Conservation (phyloP, 2,888 invertebrate genomes). For the Phyto melanocephala region DNA sequence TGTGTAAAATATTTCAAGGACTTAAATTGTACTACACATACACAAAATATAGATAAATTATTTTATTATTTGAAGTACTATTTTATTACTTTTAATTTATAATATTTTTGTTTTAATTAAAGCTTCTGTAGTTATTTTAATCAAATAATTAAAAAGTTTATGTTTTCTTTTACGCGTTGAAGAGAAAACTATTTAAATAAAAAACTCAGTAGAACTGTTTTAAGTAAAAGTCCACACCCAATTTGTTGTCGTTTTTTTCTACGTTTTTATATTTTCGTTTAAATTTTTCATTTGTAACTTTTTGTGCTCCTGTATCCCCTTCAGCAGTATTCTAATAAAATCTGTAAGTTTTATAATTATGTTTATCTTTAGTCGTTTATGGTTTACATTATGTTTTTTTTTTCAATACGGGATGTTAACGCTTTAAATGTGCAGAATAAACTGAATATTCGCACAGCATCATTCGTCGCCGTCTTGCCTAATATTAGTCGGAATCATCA, state of each 20-base stretch:
- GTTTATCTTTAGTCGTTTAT: background rate
- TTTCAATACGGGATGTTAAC: constrained; percentile 47
- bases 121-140: background rate
- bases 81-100: background rate
- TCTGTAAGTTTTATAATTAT: constrained; percentile 27
- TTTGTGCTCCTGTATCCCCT: constrained; percentile 24
- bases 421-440: constrained; percentile 55
- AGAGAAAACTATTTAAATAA: constrained; percentile 4
- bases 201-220: constrained; percentile 17
- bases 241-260: constrained; percentile 7
- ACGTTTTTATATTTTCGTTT: constrained; percentile 15
- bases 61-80: too few species aligned
- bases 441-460: constrained; percentile 38
- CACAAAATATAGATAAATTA: constrained; percentile 51
- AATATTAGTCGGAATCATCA: constrained; percentile 8
- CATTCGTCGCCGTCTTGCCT: background rate
- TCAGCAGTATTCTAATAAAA: constrained; percentile 11
- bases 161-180: background rate
- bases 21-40: constrained; percentile 52
- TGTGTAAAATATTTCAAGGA: constrained; percentile 56
- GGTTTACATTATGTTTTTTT: constrained; percentile 12
- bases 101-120: background rate
- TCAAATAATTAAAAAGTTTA: background rate
- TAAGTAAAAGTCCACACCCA: constrained; percentile 61
- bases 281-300: constrained; percentile 33